Conservation (phyloP, 2,797 vertebrate species). For the Etheostoma perlongum region DNA sequence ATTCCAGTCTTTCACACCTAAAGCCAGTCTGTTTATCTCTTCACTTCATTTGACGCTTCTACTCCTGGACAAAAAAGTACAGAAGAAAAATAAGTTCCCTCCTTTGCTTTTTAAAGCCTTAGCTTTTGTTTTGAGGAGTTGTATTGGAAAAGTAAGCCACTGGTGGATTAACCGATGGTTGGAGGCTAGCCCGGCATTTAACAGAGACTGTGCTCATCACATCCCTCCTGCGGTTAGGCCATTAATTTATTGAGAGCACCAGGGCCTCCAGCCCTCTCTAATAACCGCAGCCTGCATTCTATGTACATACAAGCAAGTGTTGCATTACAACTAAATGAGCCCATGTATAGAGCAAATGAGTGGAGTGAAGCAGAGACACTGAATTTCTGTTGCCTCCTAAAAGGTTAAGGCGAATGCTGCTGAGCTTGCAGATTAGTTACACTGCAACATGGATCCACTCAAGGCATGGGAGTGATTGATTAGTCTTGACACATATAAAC, state of each 20-base stretch:
- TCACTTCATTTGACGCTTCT: slow-evolving; percentile 7
- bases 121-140: slow-evolving; percentile 47
- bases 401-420: slow-evolving; percentile 61
- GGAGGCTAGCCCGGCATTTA: slow-evolving; percentile 59
- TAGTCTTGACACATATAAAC: slow-evolving; percentile 58
- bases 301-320: slow-evolving; percentile 39
- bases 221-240: slow-evolving; percentile 73
- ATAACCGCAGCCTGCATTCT: slow-evolving; percentile 63
- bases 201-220: slow-evolving; percentile 66
- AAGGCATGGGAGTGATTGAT: slow-evolving; percentile 63
- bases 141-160: slow-evolving; percentile 50
- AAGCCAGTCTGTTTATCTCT: background rate
- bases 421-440: slow-evolving; percentile 69
- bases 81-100: slow-evolving; percentile 37
- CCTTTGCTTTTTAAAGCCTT: slow-evolving; percentile 23
- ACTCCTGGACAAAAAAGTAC: slow-evolving; percentile 18
- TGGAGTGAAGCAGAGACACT: slow-evolving; percentile 19
- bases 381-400: slow-evolving; percentile 63
- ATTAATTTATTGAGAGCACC: slow-evolving; percentile 74
- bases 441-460: slow-evolving; percentile 50
- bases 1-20: background rate
- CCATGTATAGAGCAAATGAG: slow-evolving; percentile 51
- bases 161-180: slow-evolving; percentile 63
- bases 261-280: slow-evolving; percentile 69
- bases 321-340: slow-evolving; percentile 55